These are phyloP conservation scores for Pecten maximus DNA, from an alignment of 2,888 invertebrate species.

Conservation along the genomic window DNA sequence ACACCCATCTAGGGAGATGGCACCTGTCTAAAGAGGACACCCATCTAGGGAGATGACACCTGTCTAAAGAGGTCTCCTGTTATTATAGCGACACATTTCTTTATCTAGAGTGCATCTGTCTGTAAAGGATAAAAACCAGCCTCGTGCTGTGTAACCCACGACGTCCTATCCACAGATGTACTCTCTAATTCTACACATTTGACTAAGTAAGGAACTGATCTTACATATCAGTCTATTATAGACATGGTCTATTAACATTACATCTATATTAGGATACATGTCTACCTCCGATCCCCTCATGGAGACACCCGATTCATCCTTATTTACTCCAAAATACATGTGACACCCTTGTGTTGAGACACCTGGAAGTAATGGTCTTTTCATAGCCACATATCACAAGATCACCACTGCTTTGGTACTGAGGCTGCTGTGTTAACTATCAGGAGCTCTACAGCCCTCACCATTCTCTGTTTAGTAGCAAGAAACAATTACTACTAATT, in stretches of 20 bases:
- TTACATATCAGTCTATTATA: too few species aligned
- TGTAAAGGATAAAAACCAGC: too few species aligned
- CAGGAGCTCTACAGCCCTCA: neutral
- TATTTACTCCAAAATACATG: neutral
- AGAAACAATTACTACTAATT: conserved; percentile 12
- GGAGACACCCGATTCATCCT: neutral
- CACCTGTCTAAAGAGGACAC: neutral
- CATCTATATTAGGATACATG: too few species aligned
- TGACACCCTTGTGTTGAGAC: neutral
- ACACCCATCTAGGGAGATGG: neutral
- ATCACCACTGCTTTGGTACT: neutral
- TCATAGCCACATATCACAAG: neutral
- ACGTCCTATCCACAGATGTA: too few species aligned
- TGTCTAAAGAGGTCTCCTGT: neutral
- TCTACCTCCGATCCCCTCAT: neutral
- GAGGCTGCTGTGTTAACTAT: neutral
- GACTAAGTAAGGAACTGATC: too few species aligned
- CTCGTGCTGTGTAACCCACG: too few species aligned
- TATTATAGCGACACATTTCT: too few species aligned
- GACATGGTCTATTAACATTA: too few species aligned
- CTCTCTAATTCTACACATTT: too few species aligned
- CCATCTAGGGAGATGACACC: neutral
- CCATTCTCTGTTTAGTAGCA: neutral
- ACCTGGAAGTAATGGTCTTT: neutral
- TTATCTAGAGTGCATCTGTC: too few species aligned